Base-by-base conservation (phyloP, 2,797 vertebrate genomes). In the Poeciliopsis turneri region DNA sequence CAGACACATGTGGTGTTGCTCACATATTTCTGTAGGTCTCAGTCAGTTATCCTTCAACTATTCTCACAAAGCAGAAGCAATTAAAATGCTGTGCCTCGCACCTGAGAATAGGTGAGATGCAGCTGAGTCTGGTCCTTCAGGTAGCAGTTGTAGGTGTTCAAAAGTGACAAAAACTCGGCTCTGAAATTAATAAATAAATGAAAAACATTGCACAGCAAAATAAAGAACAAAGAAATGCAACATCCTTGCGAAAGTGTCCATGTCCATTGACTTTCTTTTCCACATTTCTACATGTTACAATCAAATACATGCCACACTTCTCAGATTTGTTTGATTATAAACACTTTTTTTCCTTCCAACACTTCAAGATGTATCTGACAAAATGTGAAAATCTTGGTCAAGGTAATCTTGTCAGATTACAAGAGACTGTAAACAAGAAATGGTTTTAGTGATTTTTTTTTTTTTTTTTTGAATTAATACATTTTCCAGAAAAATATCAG, bases 121-220 rank as follows among this genome's bases (percentile, higher is more conserved):
- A 97, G 95, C 28, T 98, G 97, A 81, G 95, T 93, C 86, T 97
- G 96, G 77, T 98, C 97, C 72, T 93, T 96, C 36, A 97, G 96
- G 92, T 97, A 99, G 74, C 95, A 97, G 90, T 99, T 99, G 77
- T 98, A 99, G 13, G 95, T 97, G 88, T 94, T 96, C 82, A 99
- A 78, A 84, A 98, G 93, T 43, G 95, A 96, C 78, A 94, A 82
- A 74, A 99, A 97, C 81, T 97, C 93, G 75, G 95, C 93, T 90
- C 98, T 99, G 84, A 81, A 95, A 87, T 30, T 28, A 51, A 64
- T 20, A 68, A 77, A 2, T 10, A 12, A 53, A 43, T 33, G 13
- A n/a, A 79, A 28, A 1, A 12, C 36, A 23, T n/a, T 61, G 41
- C 49, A 74, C 5, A 64, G 7, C 39, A 43, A 41, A 25, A 36